Evolutionary conservation across 2,113 vertebrate genomes (phyloP), one percentile per base, ranked within the genome.

Genomic region (Fregetta grallaria): DNA sequence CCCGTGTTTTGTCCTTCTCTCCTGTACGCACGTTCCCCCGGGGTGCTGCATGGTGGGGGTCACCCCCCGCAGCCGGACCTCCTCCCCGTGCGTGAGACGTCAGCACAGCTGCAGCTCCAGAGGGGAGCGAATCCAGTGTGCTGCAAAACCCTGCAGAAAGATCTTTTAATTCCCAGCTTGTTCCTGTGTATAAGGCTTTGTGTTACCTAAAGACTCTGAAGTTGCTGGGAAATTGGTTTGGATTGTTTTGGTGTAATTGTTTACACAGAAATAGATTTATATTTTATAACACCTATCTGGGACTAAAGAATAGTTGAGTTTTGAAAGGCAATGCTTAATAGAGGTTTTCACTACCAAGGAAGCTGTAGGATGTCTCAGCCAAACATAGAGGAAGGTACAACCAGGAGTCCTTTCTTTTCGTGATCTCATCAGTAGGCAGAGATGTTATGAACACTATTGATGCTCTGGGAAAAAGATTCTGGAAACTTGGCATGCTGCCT

Each of bases 391-490:
- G 74, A 87, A 86, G 77, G 56, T 86, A 55, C 4, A 16, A 86
- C 70, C 56, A 11, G 21, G 17, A 68, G 30, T 49, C 50, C 42
- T 65, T 77, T 49, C 58, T 93, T 79, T 89, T 95, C 79, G 15
- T 59, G 76, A 82, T 70, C 86, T 86, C 88, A 67, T 91, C 75
- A 87, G 55, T 71, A 95, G 67, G 91, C 86, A 95, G 82, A 77
- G 52, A 90, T 79, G 52, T 92, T 96, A 42, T 25, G 87, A 94
- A 40, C 49, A 15, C 65, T 73, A 77, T 15, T 67, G 92, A 92
- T 94, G 89, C 80, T 96, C 90, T 97, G 93, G 85, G 91, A 95
- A 94, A 96, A 92, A 74, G 81, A 88, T 89, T 94, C 59, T 95
- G 95, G 85, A 93, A 93, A 91, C 80, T 88, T 96, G 96, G 92